Conservation (phyloP, 2,797 vertebrate species). For the Myotis pilosus region DNA sequence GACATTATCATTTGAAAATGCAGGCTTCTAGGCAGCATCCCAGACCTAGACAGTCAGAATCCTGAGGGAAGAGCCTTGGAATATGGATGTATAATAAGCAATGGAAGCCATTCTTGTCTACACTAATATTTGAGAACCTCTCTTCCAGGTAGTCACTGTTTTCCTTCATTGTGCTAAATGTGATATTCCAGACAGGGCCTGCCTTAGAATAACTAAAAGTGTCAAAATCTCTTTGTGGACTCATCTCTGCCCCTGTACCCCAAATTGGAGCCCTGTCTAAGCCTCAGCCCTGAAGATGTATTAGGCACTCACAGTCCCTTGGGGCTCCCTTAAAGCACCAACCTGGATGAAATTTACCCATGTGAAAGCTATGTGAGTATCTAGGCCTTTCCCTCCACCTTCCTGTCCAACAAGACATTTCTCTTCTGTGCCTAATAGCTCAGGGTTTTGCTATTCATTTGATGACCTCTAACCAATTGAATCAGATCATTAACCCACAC, state of each 20-base stretch:
- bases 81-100: background rate
- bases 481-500: background rate
- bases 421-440: background rate
- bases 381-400: background rate
- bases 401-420: background rate
- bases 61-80: background rate
- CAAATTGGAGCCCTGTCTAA: background rate
- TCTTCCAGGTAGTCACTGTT: background rate
- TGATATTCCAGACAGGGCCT: background rate
- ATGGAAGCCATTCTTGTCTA: background rate
- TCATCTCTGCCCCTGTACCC: background rate
- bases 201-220: background rate
- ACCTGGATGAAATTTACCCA: background rate
- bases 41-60: background rate
- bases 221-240: background rate
- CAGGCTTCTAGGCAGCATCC: background rate
- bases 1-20: background rate
- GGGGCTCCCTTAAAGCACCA: background rate
- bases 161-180: background rate
- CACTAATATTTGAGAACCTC: background rate
- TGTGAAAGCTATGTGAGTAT: background rate
- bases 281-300: background rate
- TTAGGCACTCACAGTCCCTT: background rate
- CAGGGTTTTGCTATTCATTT: background rate
- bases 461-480: background rate